phyloP scores from a whole-genome alignment of 2,888 invertebrate species.

The Caenorhabditis wallacei region DNA sequence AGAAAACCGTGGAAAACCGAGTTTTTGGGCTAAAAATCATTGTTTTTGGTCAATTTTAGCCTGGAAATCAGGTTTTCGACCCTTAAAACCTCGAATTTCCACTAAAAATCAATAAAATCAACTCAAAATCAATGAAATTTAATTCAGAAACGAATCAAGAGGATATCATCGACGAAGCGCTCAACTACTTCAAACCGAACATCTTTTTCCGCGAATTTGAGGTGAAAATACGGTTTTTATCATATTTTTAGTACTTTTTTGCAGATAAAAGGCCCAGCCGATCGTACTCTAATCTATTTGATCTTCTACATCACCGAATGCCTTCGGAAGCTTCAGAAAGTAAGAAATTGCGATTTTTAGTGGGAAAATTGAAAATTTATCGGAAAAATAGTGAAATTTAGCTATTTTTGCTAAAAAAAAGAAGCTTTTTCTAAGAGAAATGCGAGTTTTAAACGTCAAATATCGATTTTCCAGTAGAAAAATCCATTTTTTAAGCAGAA shows the following conservation, averaged over 20 bases:
- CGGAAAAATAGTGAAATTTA: too few species aligned
- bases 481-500: too few species aligned
- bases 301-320: conserved; percentile 98
- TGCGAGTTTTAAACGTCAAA: too few species aligned
- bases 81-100: neutral
- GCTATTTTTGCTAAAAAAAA: too few species aligned
- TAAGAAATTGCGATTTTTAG: conserved; percentile 64
- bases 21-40: neutral
- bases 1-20: neutral
- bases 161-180: conserved; percentile 97
- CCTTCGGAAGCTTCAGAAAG: conserved; percentile 92
- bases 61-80: too few species aligned
- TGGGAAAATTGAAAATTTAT: neutral
- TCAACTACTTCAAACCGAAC: conserved; percentile 98
- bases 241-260: too few species aligned
- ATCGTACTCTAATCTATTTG: conserved; percentile 96
- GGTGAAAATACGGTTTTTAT: too few species aligned
- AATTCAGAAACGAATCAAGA: conserved; percentile 86
- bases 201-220: conserved; percentile 99
- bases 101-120: neutral
- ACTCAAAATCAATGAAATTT: neutral
- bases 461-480: too few species aligned
- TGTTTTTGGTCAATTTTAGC: too few species aligned
- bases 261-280: conserved; percentile 89
- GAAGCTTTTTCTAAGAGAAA: too few species aligned